Evolutionary conservation across 2,888 invertebrate species (phyloP).

Genomic region (Lagria hirta): DNA sequence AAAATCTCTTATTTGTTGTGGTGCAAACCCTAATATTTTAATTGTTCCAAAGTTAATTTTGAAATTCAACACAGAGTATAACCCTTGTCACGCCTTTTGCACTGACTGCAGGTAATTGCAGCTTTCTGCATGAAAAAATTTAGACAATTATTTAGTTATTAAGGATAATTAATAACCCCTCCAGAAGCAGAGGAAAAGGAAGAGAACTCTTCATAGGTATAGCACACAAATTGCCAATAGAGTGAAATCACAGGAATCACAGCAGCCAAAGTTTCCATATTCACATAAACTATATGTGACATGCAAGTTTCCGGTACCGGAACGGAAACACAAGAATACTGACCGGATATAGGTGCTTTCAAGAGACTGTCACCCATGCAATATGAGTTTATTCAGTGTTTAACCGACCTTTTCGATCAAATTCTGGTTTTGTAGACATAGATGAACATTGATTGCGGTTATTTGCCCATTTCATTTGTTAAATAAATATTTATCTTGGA

Average conservation of each 20-base stretch:
- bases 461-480: no score
- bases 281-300: constrained; percentile 8
- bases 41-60: no score
- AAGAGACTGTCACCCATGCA: constrained; percentile 29
- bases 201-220: constrained; percentile 3
- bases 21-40: no score
- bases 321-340: constrained; percentile 18
- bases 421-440: no score
- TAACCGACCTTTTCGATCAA: constrained; percentile 17
- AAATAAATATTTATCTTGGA: no score
- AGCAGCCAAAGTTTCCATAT: constrained; percentile 18
- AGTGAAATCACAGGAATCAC: constrained; percentile 23
- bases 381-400: constrained; percentile 24
- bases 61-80: no score
- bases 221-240: constrained; percentile 3
- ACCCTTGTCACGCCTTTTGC: no score
- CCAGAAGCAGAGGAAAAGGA: constrained; percentile 5
- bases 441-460: no score
- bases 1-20: no score
- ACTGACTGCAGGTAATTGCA: no score
- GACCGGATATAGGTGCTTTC: constrained; percentile 30
- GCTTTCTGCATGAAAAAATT: no score
- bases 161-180: not conserved
- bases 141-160: no score
- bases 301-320: constrained; percentile 23